phyloP scores from a whole-genome alignment of 2,113 vertebrate genomes.

The Daphoenositta chrysoptera region DNA sequence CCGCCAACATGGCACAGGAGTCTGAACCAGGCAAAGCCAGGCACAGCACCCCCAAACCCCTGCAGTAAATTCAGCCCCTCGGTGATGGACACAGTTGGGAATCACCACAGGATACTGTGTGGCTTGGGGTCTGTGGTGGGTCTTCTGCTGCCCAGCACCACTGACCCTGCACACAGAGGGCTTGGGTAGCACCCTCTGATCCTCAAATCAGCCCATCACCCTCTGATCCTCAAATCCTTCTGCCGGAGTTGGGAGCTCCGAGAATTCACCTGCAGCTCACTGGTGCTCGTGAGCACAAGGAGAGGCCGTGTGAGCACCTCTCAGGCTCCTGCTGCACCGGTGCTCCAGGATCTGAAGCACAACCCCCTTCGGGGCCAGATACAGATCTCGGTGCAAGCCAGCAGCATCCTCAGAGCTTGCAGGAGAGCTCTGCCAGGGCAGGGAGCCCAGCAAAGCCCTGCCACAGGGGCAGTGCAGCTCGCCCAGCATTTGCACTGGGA shows the following conservation, averaged over 20 bases:
- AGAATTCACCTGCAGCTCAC: background rate
- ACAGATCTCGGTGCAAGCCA: background rate
- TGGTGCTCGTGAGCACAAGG: background rate
- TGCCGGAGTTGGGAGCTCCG: background rate
- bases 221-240: background rate
- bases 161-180: background rate
- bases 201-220: background rate
- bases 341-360: background rate
- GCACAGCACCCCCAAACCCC: background rate
- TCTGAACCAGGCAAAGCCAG: background rate
- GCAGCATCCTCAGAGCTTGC: background rate
- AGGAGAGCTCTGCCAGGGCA: background rate
- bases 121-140: background rate
- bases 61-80: no score
- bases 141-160: background rate
- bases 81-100: rapidly evolving
- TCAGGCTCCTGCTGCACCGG: background rate
- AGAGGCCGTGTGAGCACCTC: background rate
- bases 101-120: no score
- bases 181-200: background rate
- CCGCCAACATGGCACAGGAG: background rate
- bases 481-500: background rate
- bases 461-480: background rate
- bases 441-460: background rate
- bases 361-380: background rate